Conservation (phyloP, 1,140 invertebrate genomes). For the Cydia fagiglandana region DNA sequence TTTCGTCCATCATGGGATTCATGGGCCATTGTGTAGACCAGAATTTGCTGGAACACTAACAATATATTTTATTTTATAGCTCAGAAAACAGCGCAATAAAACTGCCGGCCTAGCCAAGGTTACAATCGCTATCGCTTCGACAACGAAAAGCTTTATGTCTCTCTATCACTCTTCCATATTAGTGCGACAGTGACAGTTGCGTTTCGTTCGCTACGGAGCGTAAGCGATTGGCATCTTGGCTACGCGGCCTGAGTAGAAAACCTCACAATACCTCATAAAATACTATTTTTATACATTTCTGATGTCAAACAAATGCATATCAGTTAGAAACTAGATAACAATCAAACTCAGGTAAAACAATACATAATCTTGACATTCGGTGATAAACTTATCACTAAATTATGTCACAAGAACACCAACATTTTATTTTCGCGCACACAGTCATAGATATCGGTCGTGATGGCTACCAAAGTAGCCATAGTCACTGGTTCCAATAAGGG, state of each 20-base stretch:
- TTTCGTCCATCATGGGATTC: no score
- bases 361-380: conserved; percentile 2
- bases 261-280: conserved; percentile 1
- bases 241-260: not conserved
- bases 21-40: no score
- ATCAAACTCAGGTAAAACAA: not conserved
- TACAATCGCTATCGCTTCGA: no score
- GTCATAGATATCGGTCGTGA: conserved; percentile 33
- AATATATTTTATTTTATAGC: not conserved
- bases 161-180: no score
- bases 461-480: conserved; percentile 70
- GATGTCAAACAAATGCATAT: not conserved
- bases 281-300: not conserved
- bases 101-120: no score
- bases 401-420: not conserved
- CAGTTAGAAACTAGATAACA: conserved; percentile 2
- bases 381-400: conserved; percentile 17
- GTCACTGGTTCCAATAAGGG: conserved; percentile 90
- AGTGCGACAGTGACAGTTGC: no score
- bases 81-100: not conserved
- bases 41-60: no score
- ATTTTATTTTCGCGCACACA: not conserved
- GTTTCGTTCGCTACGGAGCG: no score
- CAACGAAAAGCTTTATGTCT: no score
- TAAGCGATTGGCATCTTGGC: no score